Base-by-base conservation (phyloP, 2,113 vertebrate species). In the Leucopsar rothschildi region DNA sequence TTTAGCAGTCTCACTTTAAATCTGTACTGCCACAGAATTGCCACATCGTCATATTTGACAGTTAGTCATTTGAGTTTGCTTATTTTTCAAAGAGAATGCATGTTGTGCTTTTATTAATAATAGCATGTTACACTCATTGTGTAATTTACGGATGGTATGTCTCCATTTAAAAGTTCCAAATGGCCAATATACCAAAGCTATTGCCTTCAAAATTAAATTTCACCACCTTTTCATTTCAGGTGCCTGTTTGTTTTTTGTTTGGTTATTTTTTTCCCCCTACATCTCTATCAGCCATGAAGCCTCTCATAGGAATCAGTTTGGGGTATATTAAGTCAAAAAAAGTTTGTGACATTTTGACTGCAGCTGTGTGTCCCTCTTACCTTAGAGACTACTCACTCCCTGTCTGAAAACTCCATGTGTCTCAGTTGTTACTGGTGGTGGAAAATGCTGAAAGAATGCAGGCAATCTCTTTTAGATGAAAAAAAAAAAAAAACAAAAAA, bases 21-120 rank as follows among this genome's bases (percentile, higher is more conserved):
- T 65, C 40, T 4, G 17, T 56, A 18, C 21, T 33, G 14, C 21
- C 18, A 19, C n/a, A 55, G 65, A 80, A 40, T 22, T 42, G 23
- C 24, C 10, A n/a, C 22, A 24, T 23, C 0, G 0, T 57, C 15
- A 5, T 68, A 17, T 18, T 33, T 35, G 45, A 29, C 10, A 19
- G 49, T 75, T 27, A 19, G 6, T 45, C 42, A 16, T n/a, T 50
- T 8, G 22, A 53, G 13, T 44, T 69, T 52, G 37, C 29, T 55
- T 60, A 25, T 56, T 79, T 86, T 79, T 84, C 47, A 44, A 59
- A 81, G 33, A 53, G 42, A 55, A 70, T 6, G 2, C 12, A 52
- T 47, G 9, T n/a, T 75, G 31, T 31, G 5, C 12, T 80, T 68
- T 79, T 44, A 52, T 47, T 75, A 64, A 35, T 60, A 76, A 23